Evolutionary conservation across 2,888 invertebrate genomes (phyloP).

Genomic region (Rhopalosiphum nymphaeae): DNA sequence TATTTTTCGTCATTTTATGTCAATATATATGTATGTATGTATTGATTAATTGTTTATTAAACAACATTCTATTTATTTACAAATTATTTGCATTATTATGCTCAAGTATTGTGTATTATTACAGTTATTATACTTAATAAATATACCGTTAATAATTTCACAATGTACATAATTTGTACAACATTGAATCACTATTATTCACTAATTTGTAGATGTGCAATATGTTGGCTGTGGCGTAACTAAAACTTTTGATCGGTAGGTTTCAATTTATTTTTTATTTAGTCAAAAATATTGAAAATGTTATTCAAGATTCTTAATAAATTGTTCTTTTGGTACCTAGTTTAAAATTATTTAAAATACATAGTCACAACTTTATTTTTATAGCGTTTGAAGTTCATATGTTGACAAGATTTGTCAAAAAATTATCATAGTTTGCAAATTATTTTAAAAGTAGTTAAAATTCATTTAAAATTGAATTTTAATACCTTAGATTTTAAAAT

Average conservation of each 20-base stretch:
- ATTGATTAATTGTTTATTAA: conserved; percentile 2
- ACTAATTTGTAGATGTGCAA: neutral
- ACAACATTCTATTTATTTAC: neutral
- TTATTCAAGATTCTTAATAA: neutral
- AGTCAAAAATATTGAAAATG: neutral
- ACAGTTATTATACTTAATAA: neutral
- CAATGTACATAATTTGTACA: neutral
- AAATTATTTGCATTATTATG: neutral
- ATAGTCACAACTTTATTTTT: neutral
- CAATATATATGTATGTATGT: neutral
- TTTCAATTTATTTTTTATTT: neutral
- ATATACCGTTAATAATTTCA: neutral
- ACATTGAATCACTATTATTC: neutral
- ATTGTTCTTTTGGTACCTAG: neutral
- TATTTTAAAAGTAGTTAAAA: neutral
- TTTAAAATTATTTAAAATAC: neutral
- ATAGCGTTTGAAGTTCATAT: neutral
- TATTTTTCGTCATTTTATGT: neutral
- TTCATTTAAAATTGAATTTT: neutral
- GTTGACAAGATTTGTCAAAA: neutral
- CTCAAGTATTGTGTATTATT: neutral
- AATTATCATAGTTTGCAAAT: neutral
- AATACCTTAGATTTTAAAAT: neutral
- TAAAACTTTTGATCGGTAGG: neutral
- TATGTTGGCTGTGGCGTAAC: neutral